These are phyloP conservation scores for Hippocampus guttulatus DNA, from an alignment of 2,113 vertebrate genomes.

Conservation along the genomic window DNA sequence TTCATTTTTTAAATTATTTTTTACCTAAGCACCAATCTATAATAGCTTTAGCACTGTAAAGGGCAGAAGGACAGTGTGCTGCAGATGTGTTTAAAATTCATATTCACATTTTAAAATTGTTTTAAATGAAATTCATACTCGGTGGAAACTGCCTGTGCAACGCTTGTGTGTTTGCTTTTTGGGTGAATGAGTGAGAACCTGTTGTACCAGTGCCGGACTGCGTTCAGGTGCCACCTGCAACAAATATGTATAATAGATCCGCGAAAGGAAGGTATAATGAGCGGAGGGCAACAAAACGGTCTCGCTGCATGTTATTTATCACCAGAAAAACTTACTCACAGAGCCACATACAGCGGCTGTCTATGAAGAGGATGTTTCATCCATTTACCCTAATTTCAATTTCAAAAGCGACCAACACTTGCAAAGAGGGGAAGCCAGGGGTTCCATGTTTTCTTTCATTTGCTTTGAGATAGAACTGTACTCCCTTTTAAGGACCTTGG, in stretches of 20 bases:
- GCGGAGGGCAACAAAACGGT: constrained; percentile 31
- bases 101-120: constrained; percentile 17
- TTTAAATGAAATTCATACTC: not conserved
- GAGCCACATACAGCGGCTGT: not conserved
- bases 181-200: constrained; percentile 12
- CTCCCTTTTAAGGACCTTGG: not conserved
- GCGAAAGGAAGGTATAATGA: constrained; percentile 37
- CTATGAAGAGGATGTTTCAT: not conserved
- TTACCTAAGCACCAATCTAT: not conserved
- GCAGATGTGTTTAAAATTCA: constrained; percentile 25
- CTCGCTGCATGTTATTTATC: constrained; percentile 38
- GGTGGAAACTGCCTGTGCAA: not conserved
- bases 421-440: not conserved
- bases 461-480: not conserved
- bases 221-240: constrained; percentile 18
- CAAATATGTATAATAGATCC: constrained; percentile 35
- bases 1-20: too few species aligned
- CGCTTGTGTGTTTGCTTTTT: constrained; percentile 21
- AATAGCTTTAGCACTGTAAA: not conserved
- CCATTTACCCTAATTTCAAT: constrained; percentile 17
- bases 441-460: not conserved
- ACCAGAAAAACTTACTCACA: constrained; percentile 30
- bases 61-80: not conserved
- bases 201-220: constrained; percentile 10
- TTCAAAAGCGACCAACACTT: not conserved